Evolutionary conservation across 2,113 vertebrate species (phyloP), one percentile per base, ranked within the genome.

Genomic region (Melanerpes aurifrons): DNA sequence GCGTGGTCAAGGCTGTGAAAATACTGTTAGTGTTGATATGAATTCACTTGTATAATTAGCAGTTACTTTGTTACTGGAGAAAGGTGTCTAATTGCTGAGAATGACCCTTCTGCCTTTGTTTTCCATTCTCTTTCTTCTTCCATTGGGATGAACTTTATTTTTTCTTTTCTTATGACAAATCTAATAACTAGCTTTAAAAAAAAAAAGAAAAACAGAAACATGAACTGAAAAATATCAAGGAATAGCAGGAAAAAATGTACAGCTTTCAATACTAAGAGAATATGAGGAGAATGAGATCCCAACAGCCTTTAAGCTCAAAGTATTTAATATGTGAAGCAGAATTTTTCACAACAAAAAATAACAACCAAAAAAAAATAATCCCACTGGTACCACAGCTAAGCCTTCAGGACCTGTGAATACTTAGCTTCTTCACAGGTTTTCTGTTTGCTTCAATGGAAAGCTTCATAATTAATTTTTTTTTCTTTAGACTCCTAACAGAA

Each of bases 81-180:
- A 93, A 86, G 69, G 50, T 74, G 24, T 89, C 95, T 90, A 43
- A 78, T 93, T 93, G 76, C 94, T 75, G 24, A 75, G 40, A 90
- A 74, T 82, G 87, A 94, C 87, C 76, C 29, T 75, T 83, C 69
- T 47, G 54, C 58, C 79, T 81, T 64, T 20, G 16, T 81, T 95
- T 92, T 93, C 90, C 80, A 43, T 56, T 87, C n/a, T 48, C 58
- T 17, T 89, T 82, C 45, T 59, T 43, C 25, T 72, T 86, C 53
- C 53, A 28, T 22, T 18, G 21, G 35, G 6, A 8, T 82, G 61
- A 84, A 67, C 2, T 81, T 59, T 7, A 48, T 43, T 92, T 62
- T 72, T 5, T 29, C 5, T 74, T 64, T 78, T 89, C 15, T 72
- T 78, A 75, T 12, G 43, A 35, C 13, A 64, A 71, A 66, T 53